A percentile compares a stretch with the other conserved stretches of the same genome.
Evolutionary conservation across 2,113 vertebrate species (phyloP).

Genomic region (Larimichthys crocea): DNA sequence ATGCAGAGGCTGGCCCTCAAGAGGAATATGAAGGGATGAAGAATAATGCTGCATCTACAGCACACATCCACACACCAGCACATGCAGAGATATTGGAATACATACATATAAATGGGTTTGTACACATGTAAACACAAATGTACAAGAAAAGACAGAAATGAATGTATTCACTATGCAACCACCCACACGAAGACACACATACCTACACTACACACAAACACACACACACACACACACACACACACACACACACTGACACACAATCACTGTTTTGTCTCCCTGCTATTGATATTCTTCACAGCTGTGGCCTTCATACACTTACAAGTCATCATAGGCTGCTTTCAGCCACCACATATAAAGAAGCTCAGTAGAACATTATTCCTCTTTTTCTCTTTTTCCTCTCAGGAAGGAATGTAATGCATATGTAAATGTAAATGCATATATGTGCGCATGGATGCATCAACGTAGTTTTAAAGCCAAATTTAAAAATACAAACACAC

Average conservation of each 20-base stretch:
- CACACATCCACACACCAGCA: not conserved
- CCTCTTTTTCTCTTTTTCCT: conserved; percentile 33
- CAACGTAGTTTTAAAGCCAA: not conserved
- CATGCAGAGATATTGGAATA: conserved; percentile 1
- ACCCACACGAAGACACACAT: conserved; percentile 23
- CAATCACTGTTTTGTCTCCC: conserved; percentile 62
- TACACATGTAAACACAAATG: conserved; percentile 12
- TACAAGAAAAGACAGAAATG: conserved; percentile 26
- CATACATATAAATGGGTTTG: conserved; percentile 40
- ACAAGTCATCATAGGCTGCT: conserved; percentile 67
- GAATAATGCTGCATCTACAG: conserved; percentile 22
- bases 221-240: conserved; percentile 19
- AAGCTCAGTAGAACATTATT: conserved; percentile 52
- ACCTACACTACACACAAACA: conserved; percentile 4
- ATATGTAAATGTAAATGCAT: not conserved
- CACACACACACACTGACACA: conserved; percentile 34
- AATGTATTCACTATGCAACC: conserved; percentile 34
- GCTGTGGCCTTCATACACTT: conserved; percentile 70
- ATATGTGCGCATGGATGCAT: not conserved
- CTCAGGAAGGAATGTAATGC: conserved; percentile 4
- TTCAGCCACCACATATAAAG: conserved; percentile 69
- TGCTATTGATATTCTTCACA: conserved; percentile 73
- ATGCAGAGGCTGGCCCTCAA: conserved; percentile 37
- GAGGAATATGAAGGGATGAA: conserved; percentile 29
- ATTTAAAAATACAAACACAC: conserved; percentile 37